These are phyloP conservation scores for Hylomyscus alleni DNA, from an alignment of 2,797 vertebrate species.

Conservation along the genomic window DNA sequence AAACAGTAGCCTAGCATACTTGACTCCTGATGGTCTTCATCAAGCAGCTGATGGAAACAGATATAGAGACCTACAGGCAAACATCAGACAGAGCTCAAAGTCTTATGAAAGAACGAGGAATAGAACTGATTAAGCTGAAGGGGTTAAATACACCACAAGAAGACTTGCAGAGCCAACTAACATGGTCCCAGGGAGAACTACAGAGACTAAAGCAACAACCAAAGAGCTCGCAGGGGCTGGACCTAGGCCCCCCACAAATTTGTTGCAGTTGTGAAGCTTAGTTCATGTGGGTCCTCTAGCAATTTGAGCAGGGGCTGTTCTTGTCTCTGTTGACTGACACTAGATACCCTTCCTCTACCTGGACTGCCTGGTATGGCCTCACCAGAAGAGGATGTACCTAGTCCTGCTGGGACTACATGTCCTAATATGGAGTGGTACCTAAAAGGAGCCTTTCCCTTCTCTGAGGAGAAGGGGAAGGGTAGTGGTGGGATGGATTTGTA, in stretches of 20 bases:
- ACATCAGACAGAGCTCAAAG: neutral
- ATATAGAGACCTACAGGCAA: neutral
- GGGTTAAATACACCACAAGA: neutral
- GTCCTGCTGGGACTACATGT: too few species aligned
- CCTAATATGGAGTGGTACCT: too few species aligned
- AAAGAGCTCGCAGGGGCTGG: neutral
- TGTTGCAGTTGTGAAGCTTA: neutral
- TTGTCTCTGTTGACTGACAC: too few species aligned
- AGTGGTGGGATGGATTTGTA: too few species aligned
- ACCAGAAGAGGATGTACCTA: too few species aligned
- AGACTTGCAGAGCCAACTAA: neutral
- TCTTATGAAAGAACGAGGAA: neutral
- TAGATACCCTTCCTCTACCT: too few species aligned
- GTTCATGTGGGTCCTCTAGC: neutral
- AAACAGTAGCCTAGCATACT: neutral
- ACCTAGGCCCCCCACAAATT: neutral
- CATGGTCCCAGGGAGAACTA: neutral
- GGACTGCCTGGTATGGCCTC: too few species aligned
- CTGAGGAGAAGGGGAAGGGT: too few species aligned
- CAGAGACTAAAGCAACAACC: neutral
- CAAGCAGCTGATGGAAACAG: neutral
- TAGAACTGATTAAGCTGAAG: neutral
- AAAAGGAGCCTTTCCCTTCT: too few species aligned
- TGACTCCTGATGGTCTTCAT: neutral
- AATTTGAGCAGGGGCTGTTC: too few species aligned